Evolutionary conservation across 1,140 invertebrate species (phyloP), one percentile per base, ranked within the genome.

Genomic region (Coelopa frigida): DNA sequence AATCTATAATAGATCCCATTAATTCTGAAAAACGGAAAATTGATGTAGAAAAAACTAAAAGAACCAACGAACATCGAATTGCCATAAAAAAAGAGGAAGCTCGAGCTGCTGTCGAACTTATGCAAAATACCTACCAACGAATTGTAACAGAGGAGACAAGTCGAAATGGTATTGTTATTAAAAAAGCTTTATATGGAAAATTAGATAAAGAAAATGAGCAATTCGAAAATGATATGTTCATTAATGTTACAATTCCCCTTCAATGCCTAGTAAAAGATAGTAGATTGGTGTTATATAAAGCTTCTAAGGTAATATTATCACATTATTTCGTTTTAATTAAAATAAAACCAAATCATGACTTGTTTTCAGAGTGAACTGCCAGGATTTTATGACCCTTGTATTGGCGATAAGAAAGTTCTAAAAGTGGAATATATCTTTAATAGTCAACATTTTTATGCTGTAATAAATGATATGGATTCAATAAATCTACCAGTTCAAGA

Each of bases 361-460:
- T 33, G n/a, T 53, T 45, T 44, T 3, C 70, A 98, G 94, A 85
- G 85, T 63, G 87, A 95, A 64, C 71, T 98, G 40, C 88, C 94
- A 26, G 95, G 95, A 21, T 98, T 99, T 71, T 98, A 89, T 71
- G 95, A 98, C 71, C 92, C 94, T 0, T 92, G 90, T 61, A 79
- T 94, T 14, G 91, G 93, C 3, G 92, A 97, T 54, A 84, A 90
- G 5, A 99, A 99, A 70, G 79, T 79, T 49, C 72, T 99, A 20
- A 80, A 83, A 27, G 78, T 99, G 46, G 80, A 87, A 56, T 99
- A 98, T 68, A 78, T 81, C 55, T 96, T 87, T 71, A 81, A 84
- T 55, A 80, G 81, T 64, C 77, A 83, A 58, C 72, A 79, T 5
- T 85, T 95, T 68, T 77, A 85, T 60, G 81, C 87, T 55, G 82